These are phyloP conservation scores for Tromatobia lineatoria DNA, from an alignment of 2,888 invertebrate genomes.

Conservation along the genomic window DNA sequence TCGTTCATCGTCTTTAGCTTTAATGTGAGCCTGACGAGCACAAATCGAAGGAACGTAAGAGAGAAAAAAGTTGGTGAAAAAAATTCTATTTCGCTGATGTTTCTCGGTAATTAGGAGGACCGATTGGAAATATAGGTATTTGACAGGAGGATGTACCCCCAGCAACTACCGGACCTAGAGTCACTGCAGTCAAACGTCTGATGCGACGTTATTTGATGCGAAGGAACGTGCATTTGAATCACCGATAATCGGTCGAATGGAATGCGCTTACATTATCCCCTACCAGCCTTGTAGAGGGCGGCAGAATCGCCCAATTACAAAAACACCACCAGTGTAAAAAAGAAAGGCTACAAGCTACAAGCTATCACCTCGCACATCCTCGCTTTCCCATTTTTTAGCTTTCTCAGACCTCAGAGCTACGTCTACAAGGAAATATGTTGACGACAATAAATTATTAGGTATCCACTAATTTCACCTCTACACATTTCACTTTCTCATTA, in stretches of 20 bases:
- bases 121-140: slow-evolving; percentile 65
- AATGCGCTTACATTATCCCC: not conserved
- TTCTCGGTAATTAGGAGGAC: slow-evolving; percentile 61
- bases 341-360: no score
- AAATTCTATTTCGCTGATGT: slow-evolving; percentile 45
- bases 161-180: slow-evolving; percentile 64
- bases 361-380: no score
- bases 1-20: slow-evolving; percentile 35
- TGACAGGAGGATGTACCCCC: slow-evolving; percentile 69
- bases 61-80: slow-evolving; percentile 21
- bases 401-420: no score
- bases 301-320: no score
- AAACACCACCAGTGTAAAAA: no score
- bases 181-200: slow-evolving; percentile 38
- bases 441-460: no score
- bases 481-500: no score
- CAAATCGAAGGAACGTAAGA: not conserved
- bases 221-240: slow-evolving; percentile 30
- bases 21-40: not conserved
- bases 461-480: no score
- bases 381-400: no score
- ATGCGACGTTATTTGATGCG: slow-evolving; percentile 35
- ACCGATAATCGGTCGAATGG: not conserved
- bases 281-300: no score
- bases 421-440: no score